phyloP scores from a whole-genome alignment of 92 coral and sea anemone species.

The Micromussa lordhowensis region DNA sequence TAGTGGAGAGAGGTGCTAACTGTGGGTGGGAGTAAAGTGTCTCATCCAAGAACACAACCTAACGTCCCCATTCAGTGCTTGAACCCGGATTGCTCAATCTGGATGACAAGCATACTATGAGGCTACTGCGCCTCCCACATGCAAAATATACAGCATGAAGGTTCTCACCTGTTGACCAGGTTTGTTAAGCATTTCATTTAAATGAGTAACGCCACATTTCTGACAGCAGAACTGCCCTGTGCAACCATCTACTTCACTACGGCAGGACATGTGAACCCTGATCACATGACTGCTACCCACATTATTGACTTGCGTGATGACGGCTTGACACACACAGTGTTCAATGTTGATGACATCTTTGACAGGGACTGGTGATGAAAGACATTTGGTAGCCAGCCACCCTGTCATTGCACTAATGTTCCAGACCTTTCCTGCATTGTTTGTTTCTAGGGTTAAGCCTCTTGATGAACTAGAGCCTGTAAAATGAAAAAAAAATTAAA shows the following conservation, averaged over 20 bases:
- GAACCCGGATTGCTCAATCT: too few relatives aligned
- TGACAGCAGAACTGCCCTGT: slow-evolving; percentile 69
- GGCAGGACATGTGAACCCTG: slow-evolving; percentile 82
- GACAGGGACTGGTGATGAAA: slow-evolving; percentile 56
- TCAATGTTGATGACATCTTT: slow-evolving; percentile 23
- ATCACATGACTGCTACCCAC: slow-evolving; percentile 28
- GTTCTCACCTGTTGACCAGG: slow-evolving; percentile 34
- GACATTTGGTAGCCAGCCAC: slow-evolving; percentile 88
- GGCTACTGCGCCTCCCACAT: too few relatives aligned
- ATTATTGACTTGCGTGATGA: slow-evolving; percentile 69
- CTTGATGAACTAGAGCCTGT: slow-evolving; percentile 31
- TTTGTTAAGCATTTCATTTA: slow-evolving; percentile 61
- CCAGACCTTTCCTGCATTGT: slow-evolving; percentile 81
- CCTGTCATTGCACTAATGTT: slow-evolving; percentile 85
- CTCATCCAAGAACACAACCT: too few relatives aligned
- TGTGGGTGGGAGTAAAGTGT: too few relatives aligned
- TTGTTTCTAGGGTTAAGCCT: slow-evolving; percentile 50
- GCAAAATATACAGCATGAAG: too few relatives aligned
- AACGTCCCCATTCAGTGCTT: too few relatives aligned
- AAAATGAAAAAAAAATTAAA: not conserved
- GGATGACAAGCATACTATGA: too few relatives aligned
- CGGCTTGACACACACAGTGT: slow-evolving; percentile 76
- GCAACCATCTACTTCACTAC: slow-evolving; percentile 48
- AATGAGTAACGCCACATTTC: slow-evolving; percentile 64
- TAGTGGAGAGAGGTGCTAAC: too few relatives aligned